Evolutionary conservation across 2,888 invertebrate species (phyloP).

Genomic region (Graphium colonna): DNA sequence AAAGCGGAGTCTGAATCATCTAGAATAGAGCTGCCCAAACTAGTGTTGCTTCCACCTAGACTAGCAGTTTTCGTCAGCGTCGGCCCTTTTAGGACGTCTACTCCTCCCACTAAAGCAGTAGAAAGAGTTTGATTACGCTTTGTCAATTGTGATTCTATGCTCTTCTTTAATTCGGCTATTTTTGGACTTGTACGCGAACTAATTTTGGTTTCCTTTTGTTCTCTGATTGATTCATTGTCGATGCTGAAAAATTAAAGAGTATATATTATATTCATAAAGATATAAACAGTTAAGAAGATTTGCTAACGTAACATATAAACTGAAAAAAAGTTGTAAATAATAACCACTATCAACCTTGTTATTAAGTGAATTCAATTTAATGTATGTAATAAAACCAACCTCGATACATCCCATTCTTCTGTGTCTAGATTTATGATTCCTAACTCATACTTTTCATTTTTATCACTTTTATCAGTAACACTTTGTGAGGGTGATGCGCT

Average conservation of each 20-base stretch:
- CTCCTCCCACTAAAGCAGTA: slow-evolving; percentile 53
- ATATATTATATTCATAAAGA: too few species aligned
- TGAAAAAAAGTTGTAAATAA: too few species aligned
- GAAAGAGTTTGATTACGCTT: slow-evolving; percentile 57
- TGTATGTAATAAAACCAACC: too few species aligned
- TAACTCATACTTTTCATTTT: slow-evolving; percentile 57
- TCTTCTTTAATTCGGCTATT: slow-evolving; percentile 76
- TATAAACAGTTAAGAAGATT: too few species aligned
- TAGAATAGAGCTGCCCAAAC: slow-evolving; percentile 69
- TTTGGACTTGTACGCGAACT: slow-evolving; percentile 73
- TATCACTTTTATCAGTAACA: slow-evolving; percentile 61
- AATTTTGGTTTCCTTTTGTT: slow-evolving; percentile 56
- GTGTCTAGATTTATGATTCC: slow-evolving; percentile 65
- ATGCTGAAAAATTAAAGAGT: too few species aligned
- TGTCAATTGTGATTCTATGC: slow-evolving; percentile 77
- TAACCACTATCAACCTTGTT: too few species aligned
- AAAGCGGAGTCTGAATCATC: slow-evolving; percentile 60
- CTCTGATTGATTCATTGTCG: too few species aligned
- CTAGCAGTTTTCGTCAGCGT: slow-evolving; percentile 41
- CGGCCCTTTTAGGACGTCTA: slow-evolving; percentile 55
- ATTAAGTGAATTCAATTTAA: too few species aligned
- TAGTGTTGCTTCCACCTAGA: slow-evolving; percentile 69
- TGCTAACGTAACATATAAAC: too few species aligned
- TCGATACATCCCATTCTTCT: slow-evolving; percentile 78
- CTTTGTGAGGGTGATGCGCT: slow-evolving; percentile 77